phyloP scores from a whole-genome alignment of 2,888 invertebrate genomes.

The Drosophila neoperkinsi region DNA sequence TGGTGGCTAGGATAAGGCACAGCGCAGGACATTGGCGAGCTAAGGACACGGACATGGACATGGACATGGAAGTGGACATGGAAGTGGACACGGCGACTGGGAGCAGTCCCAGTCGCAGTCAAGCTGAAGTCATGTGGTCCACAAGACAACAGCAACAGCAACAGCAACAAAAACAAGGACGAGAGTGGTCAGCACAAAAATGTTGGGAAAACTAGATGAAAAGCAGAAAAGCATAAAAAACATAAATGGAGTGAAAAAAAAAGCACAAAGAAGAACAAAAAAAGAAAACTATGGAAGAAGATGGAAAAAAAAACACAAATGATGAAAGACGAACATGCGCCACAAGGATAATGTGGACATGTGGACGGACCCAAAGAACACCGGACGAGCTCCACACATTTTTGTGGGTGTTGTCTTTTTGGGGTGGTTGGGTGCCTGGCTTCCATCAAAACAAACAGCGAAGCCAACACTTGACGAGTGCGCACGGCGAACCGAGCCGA shows the following conservation, averaged over 20 bases:
- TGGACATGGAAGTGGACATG: conserved; percentile 51
- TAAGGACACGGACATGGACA: conserved; percentile 48
- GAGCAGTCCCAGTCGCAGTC: conserved; percentile 58
- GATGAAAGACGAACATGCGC: conserved; percentile 83
- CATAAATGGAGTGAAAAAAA: conserved; percentile 69
- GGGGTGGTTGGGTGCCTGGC: conserved; percentile 19
- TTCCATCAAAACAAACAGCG: conserved; percentile 73
- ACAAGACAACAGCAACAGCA: conserved; percentile 45
- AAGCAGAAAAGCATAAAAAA: conserved; percentile 72
- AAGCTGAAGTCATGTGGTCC: conserved; percentile 47
- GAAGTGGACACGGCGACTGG: conserved; percentile 55
- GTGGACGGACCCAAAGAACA: conserved; percentile 19
- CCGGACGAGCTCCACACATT: conserved; percentile 31
- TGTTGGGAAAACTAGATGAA: conserved; percentile 60
- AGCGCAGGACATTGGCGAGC: conserved; percentile 63
- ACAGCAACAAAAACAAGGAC: conserved; percentile 49
- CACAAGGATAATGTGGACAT: conserved; percentile 74
- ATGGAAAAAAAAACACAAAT: conserved; percentile 60
- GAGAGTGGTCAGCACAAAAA: conserved; percentile 75
- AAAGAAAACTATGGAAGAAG: conserved; percentile 37
- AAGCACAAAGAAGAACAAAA: conserved; percentile 48
- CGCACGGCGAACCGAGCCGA: conserved; percentile 18
- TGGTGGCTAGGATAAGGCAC: conserved; percentile 38
- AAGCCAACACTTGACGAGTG: conserved; percentile 61
- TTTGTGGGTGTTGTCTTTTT: conserved; percentile 53